Evolutionary conservation across 1,140 invertebrate genomes (phyloP), one percentile per base, ranked within the genome.

Genomic region (Nebria ingens): DNA sequence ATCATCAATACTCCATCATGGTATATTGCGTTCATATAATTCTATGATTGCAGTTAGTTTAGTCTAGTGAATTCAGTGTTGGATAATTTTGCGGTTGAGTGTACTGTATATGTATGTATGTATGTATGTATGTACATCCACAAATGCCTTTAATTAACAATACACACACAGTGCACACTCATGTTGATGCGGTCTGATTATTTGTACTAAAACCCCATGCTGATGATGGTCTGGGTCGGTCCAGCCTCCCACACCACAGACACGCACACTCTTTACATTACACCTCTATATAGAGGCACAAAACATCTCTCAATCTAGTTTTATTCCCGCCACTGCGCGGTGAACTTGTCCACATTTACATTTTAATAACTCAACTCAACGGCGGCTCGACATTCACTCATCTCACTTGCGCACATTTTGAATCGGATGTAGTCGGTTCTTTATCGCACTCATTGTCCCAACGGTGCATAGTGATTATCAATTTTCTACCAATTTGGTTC

Each of bases 311-410:
- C 55, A 57, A 57, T 57, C 59, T 51, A 54, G 53, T 58, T 58
- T 55, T 56, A 54, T 61, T 52, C 52, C 51, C 29, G 54, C 54
- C 54, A 56, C 54, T n/a, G n/a, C n/a, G n/a, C n/a, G n/a, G 63
- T 59, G 61, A 65, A 66, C 67, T 67, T 69, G 67, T 67, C 56
- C 65, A 57, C 65, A 69, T 69, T 69, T 69, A 68, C 68, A 69
- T 69, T 69, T 69, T 69, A 69, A 69, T 69, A 67, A 68, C 66
- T 56, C n/a, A n/a, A n/a, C n/a, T n/a, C n/a, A n/a, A n/a, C n/a
- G n/a, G n/a, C n/a, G n/a, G n/a, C n/a, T n/a, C n/a, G n/a, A n/a
- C n/a, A 61, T 62, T 52, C 56, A 51, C 42, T 57, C 51, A 56
- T 55, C 60, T 34, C 52, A 49, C 55, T 52, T 52, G 50, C 52